A percentile compares a stretch with the other conserved stretches of the same genome.
These are phyloP conservation scores for Tridacna crocea DNA, from an alignment of 2,888 invertebrate genomes.

Conservation along the genomic window DNA sequence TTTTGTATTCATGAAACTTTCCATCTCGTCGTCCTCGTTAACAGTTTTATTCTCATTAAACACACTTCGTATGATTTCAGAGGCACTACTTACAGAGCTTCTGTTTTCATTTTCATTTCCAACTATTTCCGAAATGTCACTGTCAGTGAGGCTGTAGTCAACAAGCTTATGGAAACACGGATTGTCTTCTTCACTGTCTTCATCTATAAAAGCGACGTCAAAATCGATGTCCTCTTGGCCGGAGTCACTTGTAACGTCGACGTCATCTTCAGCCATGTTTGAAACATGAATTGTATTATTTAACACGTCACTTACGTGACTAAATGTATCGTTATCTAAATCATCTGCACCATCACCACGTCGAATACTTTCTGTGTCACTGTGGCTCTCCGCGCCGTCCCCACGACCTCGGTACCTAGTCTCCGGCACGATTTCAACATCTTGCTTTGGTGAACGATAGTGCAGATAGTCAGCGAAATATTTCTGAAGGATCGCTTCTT, in stretches of 20 bases:
- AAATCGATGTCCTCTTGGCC: conserved; percentile 57
- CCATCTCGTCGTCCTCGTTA: conserved; percentile 57
- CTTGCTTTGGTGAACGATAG: conserved; percentile 43
- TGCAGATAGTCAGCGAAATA: conserved; percentile 56
- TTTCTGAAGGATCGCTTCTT: conserved; percentile 53
- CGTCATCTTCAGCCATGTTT: conserved; percentile 22
- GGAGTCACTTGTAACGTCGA: conserved; percentile 51
- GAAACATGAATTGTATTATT: neutral
- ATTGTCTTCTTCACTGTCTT: neutral
- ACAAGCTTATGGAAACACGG: conserved; percentile 34
- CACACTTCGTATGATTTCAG: conserved; percentile 46
- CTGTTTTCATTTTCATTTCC: conserved; percentile 3
- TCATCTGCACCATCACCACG: conserved; percentile 10
- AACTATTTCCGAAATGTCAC: conserved; percentile 1
- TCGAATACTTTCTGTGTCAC: neutral
- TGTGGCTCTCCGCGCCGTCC: conserved; percentile 47
- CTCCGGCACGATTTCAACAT: conserved; percentile 3
- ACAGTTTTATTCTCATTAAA: conserved; percentile 26
- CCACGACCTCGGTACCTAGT: conserved; percentile 46
- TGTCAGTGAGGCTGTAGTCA: conserved; percentile 54
- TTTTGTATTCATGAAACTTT: conserved; percentile 59
- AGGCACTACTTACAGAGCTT: conserved; percentile 39
- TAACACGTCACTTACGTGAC: neutral
- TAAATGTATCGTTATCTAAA: neutral
- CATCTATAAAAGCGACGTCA: conserved; percentile 49